Evolutionary conservation across 2,797 vertebrate genomes (phyloP).

Genomic region (Cyclopterus lumpus): DNA sequence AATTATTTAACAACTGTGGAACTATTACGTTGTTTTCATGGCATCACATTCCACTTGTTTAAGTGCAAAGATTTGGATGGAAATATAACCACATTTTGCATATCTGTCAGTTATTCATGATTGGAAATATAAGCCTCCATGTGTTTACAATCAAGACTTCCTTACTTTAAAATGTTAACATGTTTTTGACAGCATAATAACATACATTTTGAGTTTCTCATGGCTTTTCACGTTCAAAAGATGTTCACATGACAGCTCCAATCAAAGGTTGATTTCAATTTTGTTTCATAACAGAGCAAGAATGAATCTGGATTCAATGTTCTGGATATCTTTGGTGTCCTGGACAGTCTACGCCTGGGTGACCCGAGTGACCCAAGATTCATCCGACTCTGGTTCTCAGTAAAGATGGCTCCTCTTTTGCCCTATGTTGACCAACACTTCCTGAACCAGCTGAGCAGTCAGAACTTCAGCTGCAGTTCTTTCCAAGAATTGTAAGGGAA

Average conservation of each 20-base stretch:
- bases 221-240: neutral
- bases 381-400: constrained; percentile 59
- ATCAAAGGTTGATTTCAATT: neutral
- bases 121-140: neutral
- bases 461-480: constrained; percentile 67
- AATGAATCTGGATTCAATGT: constrained; percentile 35
- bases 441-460: constrained; percentile 55
- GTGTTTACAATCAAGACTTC: neutral
- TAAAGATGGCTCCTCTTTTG: constrained; percentile 66
- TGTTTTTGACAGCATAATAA: neutral
- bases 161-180: neutral
- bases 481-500: constrained; percentile 69
- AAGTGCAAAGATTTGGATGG: neutral
- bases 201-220: neutral
- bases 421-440: constrained; percentile 44
- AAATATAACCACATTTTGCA: constrained; percentile 1
- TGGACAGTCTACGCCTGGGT: constrained; percentile 51
- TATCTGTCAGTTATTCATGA: neutral
- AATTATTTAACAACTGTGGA: neutral
- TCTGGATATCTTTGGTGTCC: constrained; percentile 53
- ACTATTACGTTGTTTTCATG: neutral
- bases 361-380: constrained; percentile 53
- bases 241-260: neutral
- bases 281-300: constrained; percentile 36
- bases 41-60: neutral